Evolutionary conservation across 2,888 invertebrate species (phyloP), one percentile per base, ranked within the genome.

Genomic region (Coenonympha glycerion): DNA sequence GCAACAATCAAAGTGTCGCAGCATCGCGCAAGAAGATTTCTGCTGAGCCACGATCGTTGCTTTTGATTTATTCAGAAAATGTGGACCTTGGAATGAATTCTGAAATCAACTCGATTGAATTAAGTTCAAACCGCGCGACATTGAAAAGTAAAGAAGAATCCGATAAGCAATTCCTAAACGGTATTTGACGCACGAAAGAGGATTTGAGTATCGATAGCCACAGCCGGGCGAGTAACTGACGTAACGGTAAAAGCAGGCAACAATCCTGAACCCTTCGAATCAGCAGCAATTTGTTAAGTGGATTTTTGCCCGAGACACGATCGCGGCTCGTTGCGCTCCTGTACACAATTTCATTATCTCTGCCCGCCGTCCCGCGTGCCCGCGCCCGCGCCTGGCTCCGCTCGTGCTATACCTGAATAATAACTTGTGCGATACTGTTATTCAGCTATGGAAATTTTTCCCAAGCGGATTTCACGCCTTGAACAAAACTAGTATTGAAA

Each of bases 211-310:
- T 80, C 79, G 78, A 82, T 82, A 83, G 76, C 82, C 78, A 82
- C 81, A 83, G 76, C 82, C 78, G 71, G 71, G 62, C 68, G 74
- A 73, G 79, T 81, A 81, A 83, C 79, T 79, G 84, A 82, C 78
- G 77, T 73, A 69, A 74, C 79, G 76, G 81, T 79, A 82, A 82
- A 82, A 84, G 79, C 82, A 77, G 80, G 73, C 83, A 85, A 82
- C 85, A 85, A 85, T 83, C 84, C 84, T 78, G 80, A 85, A 80
- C 86, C 86, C 83, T 81, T 77, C 84, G 85, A 86, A 87, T 87
- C 87, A 86, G 85, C 87, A 83, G 86, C 87, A 88, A 88, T 87
- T 87, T 88, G 87, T 87, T 87, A 88, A 87, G 87, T 87, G 88
- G 87, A 88, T 87, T 88, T 87, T 87, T 87, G 84, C 76, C 79